Evolutionary conservation across 2,888 invertebrate species (phyloP), one percentile per base, ranked within the genome.

Genomic region (Eurytoma adleriae): DNA sequence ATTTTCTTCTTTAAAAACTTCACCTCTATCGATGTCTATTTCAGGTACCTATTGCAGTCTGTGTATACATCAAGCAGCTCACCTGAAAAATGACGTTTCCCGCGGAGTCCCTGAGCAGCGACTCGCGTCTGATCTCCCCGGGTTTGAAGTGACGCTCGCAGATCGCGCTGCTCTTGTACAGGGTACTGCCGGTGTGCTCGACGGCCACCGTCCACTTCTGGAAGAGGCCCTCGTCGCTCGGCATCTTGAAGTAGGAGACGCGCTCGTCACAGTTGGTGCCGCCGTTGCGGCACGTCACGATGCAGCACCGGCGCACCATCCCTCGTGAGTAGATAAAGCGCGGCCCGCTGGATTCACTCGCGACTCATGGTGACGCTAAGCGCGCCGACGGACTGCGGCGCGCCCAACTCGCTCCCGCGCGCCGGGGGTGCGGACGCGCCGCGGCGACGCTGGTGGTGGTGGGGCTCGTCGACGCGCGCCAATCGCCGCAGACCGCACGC

Each of bases 11-110:
- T n/a, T n/a, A n/a, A n/a, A n/a, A n/a, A n/a, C n/a, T n/a, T n/a
- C n/a, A n/a, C n/a, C n/a, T n/a, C n/a, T n/a, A n/a, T n/a, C n/a
- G n/a, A n/a, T n/a, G n/a, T n/a, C n/a, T n/a, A n/a, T n/a, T n/a
- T n/a, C n/a, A n/a, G n/a, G n/a, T n/a, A n/a, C n/a, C 50, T 50
- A 7, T 50, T 50, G 12, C 7, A 12, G 4, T 50, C 4, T 7
- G 50, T 7, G 50, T 50, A 12, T 50, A 50, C 50, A 7, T 50
- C 50, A 93, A 82, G 88, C 91, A 40, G 70, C 82, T 0, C n/a
- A 81, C 81, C 81, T 81, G 76, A 30, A 81, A 73, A 7, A 78
- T 78, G 12, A 81, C 70, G 48, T 81, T 78, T 30, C 78, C 81
- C 0, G 40, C 57, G 0, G 78, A 74, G 52, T 81, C 78, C 27